Conservation (phyloP, 2,888 invertebrate genomes). For the Microctonus hyperodae region DNA sequence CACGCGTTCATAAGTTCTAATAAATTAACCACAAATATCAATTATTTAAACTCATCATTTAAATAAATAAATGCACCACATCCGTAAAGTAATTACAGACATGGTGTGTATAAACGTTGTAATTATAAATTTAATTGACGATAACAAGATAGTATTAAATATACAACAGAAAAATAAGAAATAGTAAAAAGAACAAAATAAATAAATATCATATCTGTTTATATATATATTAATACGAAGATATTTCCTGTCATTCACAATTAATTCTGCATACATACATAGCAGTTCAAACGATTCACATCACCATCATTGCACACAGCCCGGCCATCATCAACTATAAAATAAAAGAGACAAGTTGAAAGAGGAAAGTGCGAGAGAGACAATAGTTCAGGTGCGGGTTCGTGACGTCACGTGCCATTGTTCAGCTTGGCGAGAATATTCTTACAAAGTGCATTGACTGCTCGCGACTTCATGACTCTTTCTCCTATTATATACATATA, state of each 20-base stretch:
- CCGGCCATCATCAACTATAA: not conserved
- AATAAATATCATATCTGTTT: not conserved
- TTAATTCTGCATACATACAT: not conserved
- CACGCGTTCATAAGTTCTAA: not conserved
- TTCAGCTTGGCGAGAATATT: slow-evolving; percentile 13
- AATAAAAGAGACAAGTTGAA: not conserved
- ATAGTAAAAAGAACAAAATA: not conserved
- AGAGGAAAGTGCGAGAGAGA: not conserved
- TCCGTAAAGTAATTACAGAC: not conserved
- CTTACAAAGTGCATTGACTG: slow-evolving; percentile 27
- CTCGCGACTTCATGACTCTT: not conserved
- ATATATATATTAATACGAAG: not conserved
- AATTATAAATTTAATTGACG: not conserved
- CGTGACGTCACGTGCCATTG: slow-evolving; percentile 25
- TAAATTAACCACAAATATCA: not conserved
- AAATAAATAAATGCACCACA: not conserved
- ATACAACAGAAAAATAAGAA: not conserved
- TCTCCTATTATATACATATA: not conserved
- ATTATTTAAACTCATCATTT: not conserved
- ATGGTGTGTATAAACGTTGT: not conserved
- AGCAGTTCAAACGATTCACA: not conserved
- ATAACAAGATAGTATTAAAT: not conserved
- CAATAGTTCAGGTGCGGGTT: slow-evolving; percentile 8
- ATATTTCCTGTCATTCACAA: not conserved
- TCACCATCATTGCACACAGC: not conserved